A percentile compares a stretch with the other conserved stretches of the same genome.
These are phyloP conservation scores for Propithecus coquereli DNA, from an alignment of 2,113 vertebrate species.

Conservation along the genomic window DNA sequence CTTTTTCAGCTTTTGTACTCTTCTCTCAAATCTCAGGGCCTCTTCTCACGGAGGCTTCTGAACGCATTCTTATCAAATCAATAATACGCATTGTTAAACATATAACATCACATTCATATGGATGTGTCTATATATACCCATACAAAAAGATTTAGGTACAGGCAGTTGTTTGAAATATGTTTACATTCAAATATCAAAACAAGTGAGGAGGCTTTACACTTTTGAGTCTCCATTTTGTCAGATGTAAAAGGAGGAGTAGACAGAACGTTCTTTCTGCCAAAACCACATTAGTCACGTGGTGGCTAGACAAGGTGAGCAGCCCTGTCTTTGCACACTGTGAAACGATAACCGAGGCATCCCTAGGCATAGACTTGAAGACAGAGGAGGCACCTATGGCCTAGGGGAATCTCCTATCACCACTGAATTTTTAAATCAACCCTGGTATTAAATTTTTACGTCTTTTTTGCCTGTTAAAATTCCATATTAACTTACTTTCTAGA, in stretches of 20 bases:
- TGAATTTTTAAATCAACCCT: conserved; percentile 32
- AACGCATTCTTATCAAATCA: not conserved
- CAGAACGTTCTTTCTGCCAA: not conserved
- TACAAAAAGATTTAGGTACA: not conserved
- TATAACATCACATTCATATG: not conserved
- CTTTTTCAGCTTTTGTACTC: not conserved
- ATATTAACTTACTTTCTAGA: not conserved
- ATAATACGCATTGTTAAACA: not conserved
- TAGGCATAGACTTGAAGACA: not conserved
- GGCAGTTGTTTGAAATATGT: not conserved
- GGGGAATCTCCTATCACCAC: not conserved
- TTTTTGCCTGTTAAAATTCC: conserved; percentile 17
- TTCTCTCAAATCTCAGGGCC: not conserved
- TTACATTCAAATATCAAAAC: not conserved
- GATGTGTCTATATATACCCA: not conserved
- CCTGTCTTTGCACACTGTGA: not conserved
- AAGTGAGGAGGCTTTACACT: not conserved
- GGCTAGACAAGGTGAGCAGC: not conserved
- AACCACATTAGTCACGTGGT: not conserved
- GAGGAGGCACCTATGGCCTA: not conserved
- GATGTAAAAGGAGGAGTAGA: not conserved
- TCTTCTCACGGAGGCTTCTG: not conserved
- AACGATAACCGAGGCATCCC: not conserved
- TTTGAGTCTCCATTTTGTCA: not conserved
- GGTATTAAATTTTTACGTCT: not conserved